Conservation (phyloP, 2,888 invertebrate species). For the Eucera pruinosa region DNA sequence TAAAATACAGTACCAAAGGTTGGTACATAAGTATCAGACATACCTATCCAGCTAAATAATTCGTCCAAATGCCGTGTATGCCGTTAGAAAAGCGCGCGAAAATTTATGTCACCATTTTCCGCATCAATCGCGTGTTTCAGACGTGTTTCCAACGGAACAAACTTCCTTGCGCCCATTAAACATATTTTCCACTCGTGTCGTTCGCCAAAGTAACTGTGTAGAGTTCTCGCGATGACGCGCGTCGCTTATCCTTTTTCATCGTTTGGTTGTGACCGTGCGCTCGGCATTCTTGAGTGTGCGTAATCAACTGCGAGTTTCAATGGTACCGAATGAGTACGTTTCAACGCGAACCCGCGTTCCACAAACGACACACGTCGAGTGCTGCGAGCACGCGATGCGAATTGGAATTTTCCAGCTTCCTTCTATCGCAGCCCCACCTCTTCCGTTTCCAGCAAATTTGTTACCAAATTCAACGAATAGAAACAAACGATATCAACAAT, state of each 20-base stretch:
- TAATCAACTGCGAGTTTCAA: constrained; percentile 46
- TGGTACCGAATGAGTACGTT: constrained; percentile 30
- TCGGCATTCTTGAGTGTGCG: constrained; percentile 33
- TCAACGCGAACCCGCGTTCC: constrained; percentile 9
- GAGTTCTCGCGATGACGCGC: constrained; percentile 30
- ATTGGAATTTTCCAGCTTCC: constrained; percentile 8
- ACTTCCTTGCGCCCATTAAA: constrained; percentile 40
- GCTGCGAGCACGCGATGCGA: constrained; percentile 18
- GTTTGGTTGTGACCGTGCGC: constrained; percentile 13
- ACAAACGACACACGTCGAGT: constrained; percentile 31
- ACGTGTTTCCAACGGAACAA: constrained; percentile 19
- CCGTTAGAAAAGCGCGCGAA: neutral
- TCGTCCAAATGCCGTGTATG: neutral
- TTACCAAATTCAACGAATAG: neutral
- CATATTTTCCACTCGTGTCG: constrained; percentile 30
- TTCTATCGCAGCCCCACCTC: neutral
- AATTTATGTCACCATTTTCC: constrained; percentile 34
- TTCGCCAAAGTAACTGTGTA: constrained; percentile 17
- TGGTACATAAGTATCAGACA: neutral
- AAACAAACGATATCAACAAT: neutral
- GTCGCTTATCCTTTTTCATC: constrained; percentile 20
- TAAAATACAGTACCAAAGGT: neutral
- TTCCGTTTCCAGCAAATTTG: neutral
- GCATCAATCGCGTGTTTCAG: constrained; percentile 14
- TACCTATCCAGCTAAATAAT: neutral